Evolutionary conservation across 2,113 vertebrate species (phyloP), one percentile per base, ranked within the genome.

Genomic region (Blennius ocellaris): DNA sequence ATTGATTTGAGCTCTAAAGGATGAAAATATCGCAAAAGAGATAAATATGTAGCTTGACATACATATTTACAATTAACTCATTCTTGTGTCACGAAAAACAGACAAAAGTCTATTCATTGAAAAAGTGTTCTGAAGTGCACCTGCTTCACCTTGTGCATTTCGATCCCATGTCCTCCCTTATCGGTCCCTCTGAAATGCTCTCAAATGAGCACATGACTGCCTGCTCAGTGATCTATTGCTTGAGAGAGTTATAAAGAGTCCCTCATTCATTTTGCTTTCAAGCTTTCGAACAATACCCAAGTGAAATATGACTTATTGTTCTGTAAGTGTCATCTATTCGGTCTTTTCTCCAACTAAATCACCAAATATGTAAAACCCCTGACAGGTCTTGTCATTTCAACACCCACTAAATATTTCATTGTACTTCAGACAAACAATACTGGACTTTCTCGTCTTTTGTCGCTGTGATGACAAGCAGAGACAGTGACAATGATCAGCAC

Each of bases 301-400:
- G 72, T 88, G 88, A 92, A 90, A 92, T 87, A 91, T 89, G 88
- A 83, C 83, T 87, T 87, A 63, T 56, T 41, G 68, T 55, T 43
- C 76, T 76, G 71, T 49, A 78, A 44, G 56, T 80, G 76, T 76
- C 78, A 83, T 70, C 65, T 62, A 70, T 78, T 85, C 63, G 45
- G 41, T 59, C 70, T 56, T 30, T 41, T 75, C 64, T 68, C 74
- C 77, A 78, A 80, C 87, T 36, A 75, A 77, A 69, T 66, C 59
- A 87, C 90, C 90, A 91, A 91, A 93, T 91, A 91, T 90, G 92
- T 91, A 90, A 88, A 91, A 89, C 87, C 72, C 68, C 56, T 53
- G 56, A 65, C 81, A 83, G 73, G 71, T 73, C 76, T 77, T 73
- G 62, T 80, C 66, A 16, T 9, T 75, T 11, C 45, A 52, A 70